phyloP scores from a whole-genome alignment of 2,797 vertebrate genomes.

The Alcedo atthis region DNA sequence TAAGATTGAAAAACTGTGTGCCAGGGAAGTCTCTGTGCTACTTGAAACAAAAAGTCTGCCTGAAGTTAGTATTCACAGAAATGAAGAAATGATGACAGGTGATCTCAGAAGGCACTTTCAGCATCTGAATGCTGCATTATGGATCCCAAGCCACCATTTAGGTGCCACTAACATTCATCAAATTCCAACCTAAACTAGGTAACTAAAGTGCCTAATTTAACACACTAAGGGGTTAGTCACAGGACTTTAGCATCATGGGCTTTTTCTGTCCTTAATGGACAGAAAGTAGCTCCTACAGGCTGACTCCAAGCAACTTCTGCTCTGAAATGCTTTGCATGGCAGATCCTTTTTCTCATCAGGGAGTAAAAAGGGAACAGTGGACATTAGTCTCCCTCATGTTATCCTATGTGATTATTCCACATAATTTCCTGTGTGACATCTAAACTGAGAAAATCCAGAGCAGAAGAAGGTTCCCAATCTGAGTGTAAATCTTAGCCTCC shows the following conservation, averaged over 20 bases:
- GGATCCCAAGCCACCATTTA: background rate
- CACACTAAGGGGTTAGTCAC: background rate
- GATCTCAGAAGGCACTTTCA: background rate
- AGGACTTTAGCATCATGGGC: background rate
- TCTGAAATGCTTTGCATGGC: background rate
- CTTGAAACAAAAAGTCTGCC: background rate
- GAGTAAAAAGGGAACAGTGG: background rate
- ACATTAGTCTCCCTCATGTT: background rate
- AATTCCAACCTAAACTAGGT: background rate
- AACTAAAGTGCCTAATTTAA: background rate
- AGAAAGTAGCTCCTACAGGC: background rate
- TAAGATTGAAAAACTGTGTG: background rate
- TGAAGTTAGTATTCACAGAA: background rate
- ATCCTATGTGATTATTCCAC: slow-evolving; percentile 8
- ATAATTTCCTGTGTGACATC: background rate
- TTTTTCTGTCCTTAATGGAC: background rate
- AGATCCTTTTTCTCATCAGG: background rate
- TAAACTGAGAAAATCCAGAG: slow-evolving; percentile 56
- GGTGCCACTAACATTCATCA: background rate
- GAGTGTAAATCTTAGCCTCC: slow-evolving; percentile 36
- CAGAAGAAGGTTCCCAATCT: background rate
- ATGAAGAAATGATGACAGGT: background rate
- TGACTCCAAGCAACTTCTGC: background rate
- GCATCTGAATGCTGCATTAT: background rate
- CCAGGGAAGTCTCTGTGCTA: background rate